A percentile compares a stretch with the other conserved stretches of the same genome.
phyloP scores from a whole-genome alignment of 2,888 invertebrate species.

The Dicycla oo region DNA sequence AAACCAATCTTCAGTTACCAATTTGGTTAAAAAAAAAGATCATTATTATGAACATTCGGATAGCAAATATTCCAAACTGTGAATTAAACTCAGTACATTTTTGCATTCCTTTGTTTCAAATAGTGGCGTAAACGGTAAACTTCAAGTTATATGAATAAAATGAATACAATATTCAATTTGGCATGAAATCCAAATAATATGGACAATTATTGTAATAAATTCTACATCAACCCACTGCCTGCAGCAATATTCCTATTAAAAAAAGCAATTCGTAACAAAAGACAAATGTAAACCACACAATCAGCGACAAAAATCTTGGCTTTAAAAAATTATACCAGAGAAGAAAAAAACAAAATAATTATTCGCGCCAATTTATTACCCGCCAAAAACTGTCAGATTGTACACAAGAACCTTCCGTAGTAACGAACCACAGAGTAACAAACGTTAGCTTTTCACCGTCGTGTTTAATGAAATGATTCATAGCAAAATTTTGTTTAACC shows the following conservation, averaged over 20 bases:
- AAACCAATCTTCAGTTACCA: too few species aligned
- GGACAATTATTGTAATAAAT: conserved; percentile 20
- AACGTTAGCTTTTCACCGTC: conserved; percentile 59
- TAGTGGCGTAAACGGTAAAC: neutral
- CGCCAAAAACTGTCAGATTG: conserved; percentile 66
- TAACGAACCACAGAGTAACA: conserved; percentile 55
- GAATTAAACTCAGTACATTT: neutral
- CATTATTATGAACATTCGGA: neutral
- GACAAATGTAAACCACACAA: conserved; percentile 3
- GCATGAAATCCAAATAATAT: neutral
- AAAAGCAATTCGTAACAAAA: conserved; percentile 30
- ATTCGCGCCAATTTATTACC: conserved; percentile 68
- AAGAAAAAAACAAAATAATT: conserved; percentile 58
- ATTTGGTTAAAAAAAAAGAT: neutral
- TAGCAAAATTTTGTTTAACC: conserved; percentile 53
- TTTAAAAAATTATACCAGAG: conserved; percentile 21
- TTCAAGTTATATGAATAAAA: conserved; percentile 3
- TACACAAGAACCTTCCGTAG: conserved; percentile 49
- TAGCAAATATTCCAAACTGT: neutral
- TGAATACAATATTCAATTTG: conserved; percentile 13
- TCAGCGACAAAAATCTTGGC: conserved; percentile 27
- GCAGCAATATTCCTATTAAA: neutral
- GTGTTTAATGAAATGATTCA: conserved; percentile 64
- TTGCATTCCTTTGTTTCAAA: neutral
- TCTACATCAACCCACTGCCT: neutral